Conservation (phyloP, 2,888 invertebrate species). For the Boloria euphrosyne region DNA sequence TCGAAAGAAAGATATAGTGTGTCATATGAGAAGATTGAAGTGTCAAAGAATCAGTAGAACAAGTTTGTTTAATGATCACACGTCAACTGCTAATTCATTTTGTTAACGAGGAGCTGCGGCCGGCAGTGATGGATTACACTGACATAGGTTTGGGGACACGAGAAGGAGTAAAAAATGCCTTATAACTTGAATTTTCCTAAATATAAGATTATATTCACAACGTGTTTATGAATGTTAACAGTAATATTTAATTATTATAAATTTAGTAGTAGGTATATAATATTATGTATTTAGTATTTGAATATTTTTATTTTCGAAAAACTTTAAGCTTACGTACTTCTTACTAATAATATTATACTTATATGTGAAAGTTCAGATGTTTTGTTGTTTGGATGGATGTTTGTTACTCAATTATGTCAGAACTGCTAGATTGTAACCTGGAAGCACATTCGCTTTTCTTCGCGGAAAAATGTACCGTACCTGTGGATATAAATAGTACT, state of each 20-base stretch:
- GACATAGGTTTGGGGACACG: conserved; percentile 44
- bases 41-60: conserved; percentile 33
- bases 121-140: conserved; percentile 76
- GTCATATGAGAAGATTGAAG: conserved; percentile 18
- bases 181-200: conserved; percentile 14
- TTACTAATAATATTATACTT: neutral
- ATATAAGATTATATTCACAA: conserved; percentile 5
- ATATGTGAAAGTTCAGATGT: too few relatives aligned
- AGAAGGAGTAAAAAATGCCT: conserved; percentile 38
- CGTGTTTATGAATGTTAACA: too few relatives aligned
- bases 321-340: neutral
- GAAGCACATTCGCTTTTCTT: too few relatives aligned
- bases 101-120: conserved; percentile 74
- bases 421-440: too few relatives aligned
- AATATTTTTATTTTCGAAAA: too few relatives aligned
- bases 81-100: conserved; percentile 72
- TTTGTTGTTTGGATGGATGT: too few relatives aligned
- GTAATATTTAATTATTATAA: too few relatives aligned
- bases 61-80: conserved; percentile 40
- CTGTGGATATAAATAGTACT: too few relatives aligned
- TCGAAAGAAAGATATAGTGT: neutral
- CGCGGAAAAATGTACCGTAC: too few relatives aligned
- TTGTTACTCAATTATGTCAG: too few relatives aligned
- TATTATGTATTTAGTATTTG: too few relatives aligned
- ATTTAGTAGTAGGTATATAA: too few relatives aligned